Base-by-base conservation (phyloP, 2,797 vertebrate genomes). In the Simalia tracyae region DNA sequence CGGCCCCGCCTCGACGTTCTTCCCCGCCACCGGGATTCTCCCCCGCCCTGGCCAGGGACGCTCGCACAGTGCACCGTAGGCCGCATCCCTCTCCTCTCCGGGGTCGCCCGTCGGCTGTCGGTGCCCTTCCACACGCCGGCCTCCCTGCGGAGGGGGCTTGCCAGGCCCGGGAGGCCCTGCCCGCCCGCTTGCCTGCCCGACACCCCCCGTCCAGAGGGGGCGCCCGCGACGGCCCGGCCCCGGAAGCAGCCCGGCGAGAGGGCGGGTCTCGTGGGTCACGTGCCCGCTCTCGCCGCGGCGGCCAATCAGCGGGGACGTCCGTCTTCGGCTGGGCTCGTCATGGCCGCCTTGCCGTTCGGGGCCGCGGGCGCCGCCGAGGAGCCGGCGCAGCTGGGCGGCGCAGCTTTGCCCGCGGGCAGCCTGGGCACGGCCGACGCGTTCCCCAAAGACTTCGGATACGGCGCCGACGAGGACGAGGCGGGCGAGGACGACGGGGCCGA, bases 371-470 rank as follows among this genome's bases (percentile, higher is more conserved):
- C 94, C 91, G 50, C 17, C 0, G 87, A 61, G 24, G 89, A 66
- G 88, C 54, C 63, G 91, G 92, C 4, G 91, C 90, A 92, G 59
- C 90, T 91, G 88, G 95, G 96, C 94, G 95, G 92, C 96, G 94
- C 95, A 89, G 95, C 93, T 94, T 94, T 93, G 96, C 42, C 86
- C 96, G 90, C 94, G 95, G 42, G 98, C 97, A 56, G 97, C 98
- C 60, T 90, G 97, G 98, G 98, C 97, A 98, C 98, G 17, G 98
- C 98, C 28, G 99, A 99, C 96, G 98, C 99, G 3, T 99, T 99
- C 96, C 99, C 99, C 10, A 99, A 99, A 97, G 99, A 99, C 95
- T 99, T 99, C 95, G 99, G 98, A n/a, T 99, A 99, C 94, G 99
- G 99, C 64, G 99, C 98, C 91, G 99, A 99, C 93, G 99, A 99